Base-by-base conservation (phyloP, 2,113 vertebrate species). In the Malaclemys terrapin region DNA sequence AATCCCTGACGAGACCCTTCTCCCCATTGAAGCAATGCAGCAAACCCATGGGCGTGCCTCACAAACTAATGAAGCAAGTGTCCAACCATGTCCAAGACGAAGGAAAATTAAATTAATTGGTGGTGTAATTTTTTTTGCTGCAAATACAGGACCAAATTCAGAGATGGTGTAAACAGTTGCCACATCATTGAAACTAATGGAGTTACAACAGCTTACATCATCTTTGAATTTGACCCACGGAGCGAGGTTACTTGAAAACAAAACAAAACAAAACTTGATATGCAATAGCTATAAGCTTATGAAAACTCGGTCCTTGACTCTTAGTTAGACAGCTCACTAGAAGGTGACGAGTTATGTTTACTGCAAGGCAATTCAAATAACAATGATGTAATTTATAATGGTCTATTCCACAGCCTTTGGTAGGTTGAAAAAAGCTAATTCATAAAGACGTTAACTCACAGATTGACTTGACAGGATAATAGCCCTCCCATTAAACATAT, bases 331-430 rank as follows among this genome's bases (percentile, higher is more conserved):
- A 93, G 52, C 80, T 94, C 80, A 84, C 52, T 27, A 82, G 82
- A 94, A 93, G 57, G 90, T 95, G 88, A 82, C 86, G 80, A 93
- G 84, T 80, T 90, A 49, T n/a, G 42, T 93, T 96, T 96, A 96
- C 59, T 94, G 87, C 82, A 94, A 90, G 82, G 69, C 87, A 95
- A 87, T 84, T 95, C 84, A 96, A 95, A 94, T 96, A 95, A 95
- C 94, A 22, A 80, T 85, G 5, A 45, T 90, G 62, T 96, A 90
- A 91, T 93, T 95, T 90, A 91, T 91, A 94, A 82, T 89, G 80
- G 80, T 35, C 87, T 87, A 35, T 91, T 94, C 90, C 42, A 90
- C 80, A 89, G 31, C 38, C 85, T 80, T 96, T 95, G 82, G 65
- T 91, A 80, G 53, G 52, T 89, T 94, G 91, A 95, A 97, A 96